A percentile compares a stretch with the other conserved stretches of the same genome.
Evolutionary conservation across 2,113 vertebrate species (phyloP).

Genomic region (Solenodon paradoxus): DNA sequence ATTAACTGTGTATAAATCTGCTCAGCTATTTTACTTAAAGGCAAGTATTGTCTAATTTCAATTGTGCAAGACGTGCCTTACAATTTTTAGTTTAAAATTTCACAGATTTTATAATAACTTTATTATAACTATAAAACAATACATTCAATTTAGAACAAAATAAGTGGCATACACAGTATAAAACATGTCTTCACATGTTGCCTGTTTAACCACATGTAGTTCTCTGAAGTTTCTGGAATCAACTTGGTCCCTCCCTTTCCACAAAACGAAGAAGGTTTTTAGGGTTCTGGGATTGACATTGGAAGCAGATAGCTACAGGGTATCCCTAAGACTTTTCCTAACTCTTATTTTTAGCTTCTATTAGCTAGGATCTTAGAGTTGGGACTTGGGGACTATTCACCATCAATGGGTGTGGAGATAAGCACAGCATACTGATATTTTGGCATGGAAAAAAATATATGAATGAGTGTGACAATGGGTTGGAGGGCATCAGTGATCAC

Average conservation of each 20-base stretch:
- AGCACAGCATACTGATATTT: conserved; percentile 24
- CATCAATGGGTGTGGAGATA: neutral
- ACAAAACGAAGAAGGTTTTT: neutral
- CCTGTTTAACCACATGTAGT: conserved; percentile 47
- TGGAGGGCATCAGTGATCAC: neutral
- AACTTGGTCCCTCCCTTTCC: neutral
- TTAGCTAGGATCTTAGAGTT: neutral
- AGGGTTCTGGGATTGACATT: neutral
- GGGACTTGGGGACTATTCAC: neutral
- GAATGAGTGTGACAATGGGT: neutral
- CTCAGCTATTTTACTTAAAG: conserved; percentile 58
- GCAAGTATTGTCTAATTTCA: conserved; percentile 52
- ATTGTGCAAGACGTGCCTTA: conserved; percentile 69
- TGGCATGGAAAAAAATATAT: neutral
- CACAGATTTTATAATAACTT: conserved; percentile 66
- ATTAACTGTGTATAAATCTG: conserved; percentile 47
- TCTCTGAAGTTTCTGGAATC: conserved; percentile 7
- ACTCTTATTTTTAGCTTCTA: neutral
- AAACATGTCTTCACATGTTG: conserved; percentile 67
- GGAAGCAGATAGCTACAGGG: neutral
- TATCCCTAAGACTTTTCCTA: neutral
- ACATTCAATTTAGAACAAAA: conserved; percentile 28
- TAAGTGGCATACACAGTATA: conserved; percentile 27
- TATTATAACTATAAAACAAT: conserved; percentile 58
- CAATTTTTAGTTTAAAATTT: conserved; percentile 67